Evolutionary conservation across 2,797 vertebrate species (phyloP).

Genomic region (Crypturellus tataupa): DNA sequence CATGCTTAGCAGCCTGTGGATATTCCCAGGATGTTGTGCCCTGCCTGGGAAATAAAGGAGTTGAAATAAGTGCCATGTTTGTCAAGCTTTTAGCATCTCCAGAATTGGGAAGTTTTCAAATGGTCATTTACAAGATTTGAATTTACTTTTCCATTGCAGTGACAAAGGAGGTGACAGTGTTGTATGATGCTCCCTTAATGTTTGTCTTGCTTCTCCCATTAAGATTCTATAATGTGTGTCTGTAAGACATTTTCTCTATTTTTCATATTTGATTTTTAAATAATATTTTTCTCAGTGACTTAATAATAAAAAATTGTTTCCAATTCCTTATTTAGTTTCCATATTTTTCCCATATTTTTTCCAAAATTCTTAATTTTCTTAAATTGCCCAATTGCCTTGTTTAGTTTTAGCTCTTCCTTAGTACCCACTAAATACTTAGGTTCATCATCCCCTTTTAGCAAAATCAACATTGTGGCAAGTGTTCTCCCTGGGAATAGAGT

Average conservation of each 20-base stretch:
- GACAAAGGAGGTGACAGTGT: neutral
- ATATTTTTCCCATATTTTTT: neutral
- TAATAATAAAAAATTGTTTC: no score
- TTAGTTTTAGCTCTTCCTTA: constrained; percentile 48
- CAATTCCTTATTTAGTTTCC: neutral
- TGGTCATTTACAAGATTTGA: constrained; percentile 31
- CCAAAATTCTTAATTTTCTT: neutral
- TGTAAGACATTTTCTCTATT: neutral
- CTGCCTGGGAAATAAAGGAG: constrained; percentile 18
- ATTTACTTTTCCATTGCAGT: constrained; percentile 20
- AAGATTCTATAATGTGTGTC: neutral
- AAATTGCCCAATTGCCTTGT: neutral
- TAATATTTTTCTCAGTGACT: neutral
- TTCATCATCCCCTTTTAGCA: constrained; percentile 10
- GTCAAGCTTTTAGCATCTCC: neutral
- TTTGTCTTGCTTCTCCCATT: constrained; percentile 26
- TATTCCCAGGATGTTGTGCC: neutral
- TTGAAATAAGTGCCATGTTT: neutral
- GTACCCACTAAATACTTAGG: constrained; percentile 29
- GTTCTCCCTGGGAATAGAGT: neutral
- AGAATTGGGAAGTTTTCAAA: constrained; percentile 26
- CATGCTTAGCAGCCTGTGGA: neutral
- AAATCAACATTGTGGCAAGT: neutral
- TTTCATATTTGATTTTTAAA: neutral
- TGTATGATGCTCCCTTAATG: neutral